Percentiles rank a stretch among this genome's conserved stretches.
phyloP scores from a whole-genome alignment of 2,888 invertebrate species.

The Drosophila koepferae region DNA sequence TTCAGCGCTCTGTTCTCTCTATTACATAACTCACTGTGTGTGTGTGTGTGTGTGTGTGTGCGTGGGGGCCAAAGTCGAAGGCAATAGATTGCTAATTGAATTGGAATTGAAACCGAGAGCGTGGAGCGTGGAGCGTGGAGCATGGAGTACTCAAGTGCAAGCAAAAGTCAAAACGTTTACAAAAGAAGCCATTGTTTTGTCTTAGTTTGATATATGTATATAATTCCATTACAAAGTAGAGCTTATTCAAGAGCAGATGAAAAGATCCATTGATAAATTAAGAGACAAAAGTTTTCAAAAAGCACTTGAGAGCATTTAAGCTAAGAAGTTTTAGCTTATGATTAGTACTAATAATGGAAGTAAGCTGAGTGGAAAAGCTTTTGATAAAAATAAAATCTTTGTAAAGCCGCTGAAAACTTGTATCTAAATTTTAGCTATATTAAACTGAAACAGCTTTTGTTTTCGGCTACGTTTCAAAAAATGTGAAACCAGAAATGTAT shows the following conservation, averaged over 20 bases:
- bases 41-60: conserved; percentile 22
- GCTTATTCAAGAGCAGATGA: background rate
- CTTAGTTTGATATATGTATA: background rate
- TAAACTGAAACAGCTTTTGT: background rate
- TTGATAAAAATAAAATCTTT: background rate
- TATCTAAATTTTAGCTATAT: background rate
- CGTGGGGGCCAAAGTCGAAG: conserved; percentile 60
- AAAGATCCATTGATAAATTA: background rate
- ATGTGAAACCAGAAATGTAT: too few species aligned
- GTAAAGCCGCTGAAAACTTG: background rate
- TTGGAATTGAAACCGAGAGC: conserved; percentile 48
- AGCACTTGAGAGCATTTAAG: background rate
- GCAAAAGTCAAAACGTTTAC: conserved; percentile 1
- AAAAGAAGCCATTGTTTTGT: conserved; percentile 8
- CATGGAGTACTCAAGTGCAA: conserved; percentile 16
- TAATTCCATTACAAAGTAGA: background rate
- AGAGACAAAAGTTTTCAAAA: background rate
- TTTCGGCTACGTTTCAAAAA: too few species aligned
- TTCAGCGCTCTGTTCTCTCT: conserved; percentile 59
- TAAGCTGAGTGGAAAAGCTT: background rate
- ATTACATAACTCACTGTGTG: conserved; percentile 68
- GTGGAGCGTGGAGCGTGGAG: background rate
- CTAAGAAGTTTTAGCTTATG: background rate
- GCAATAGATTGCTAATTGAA: conserved; percentile 73
- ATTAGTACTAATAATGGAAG: background rate